Percentiles rank a stretch among this genome's conserved stretches.
These are phyloP conservation scores for Spatula versicolor DNA, from an alignment of 2,797 vertebrate genomes.

Conservation along the genomic window DNA sequence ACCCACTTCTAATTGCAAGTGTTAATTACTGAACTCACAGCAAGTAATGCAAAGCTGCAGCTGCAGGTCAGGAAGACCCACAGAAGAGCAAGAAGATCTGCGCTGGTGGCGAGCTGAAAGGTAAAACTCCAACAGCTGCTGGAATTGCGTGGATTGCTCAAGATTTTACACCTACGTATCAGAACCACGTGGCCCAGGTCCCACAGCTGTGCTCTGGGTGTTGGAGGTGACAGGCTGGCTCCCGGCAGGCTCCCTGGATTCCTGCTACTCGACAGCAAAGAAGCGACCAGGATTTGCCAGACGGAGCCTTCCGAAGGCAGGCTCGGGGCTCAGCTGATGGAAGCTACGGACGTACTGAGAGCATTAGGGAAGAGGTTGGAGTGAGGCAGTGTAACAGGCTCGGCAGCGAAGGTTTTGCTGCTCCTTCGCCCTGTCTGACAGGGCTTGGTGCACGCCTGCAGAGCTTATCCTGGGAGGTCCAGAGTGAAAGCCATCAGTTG, in stretches of 20 bases:
- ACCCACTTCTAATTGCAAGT: not conserved
- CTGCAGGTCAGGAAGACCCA: not conserved
- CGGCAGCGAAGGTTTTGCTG: not conserved
- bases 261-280: not conserved
- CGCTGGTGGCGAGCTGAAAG: not conserved
- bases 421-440: not conserved
- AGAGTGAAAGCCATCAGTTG: not conserved
- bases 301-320: not conserved
- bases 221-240: accelerated
- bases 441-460: not conserved
- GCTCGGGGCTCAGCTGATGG: not conserved
- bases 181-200: accelerated
- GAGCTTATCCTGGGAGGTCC: not conserved
- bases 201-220: not conserved
- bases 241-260: not conserved
- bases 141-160: accelerated
- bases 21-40: accelerated
- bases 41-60: not conserved
- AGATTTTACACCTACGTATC: accelerated
- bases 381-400: accelerated
- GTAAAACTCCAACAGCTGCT: not conserved
- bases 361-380: accelerated
- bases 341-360: accelerated
- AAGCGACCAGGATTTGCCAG: not conserved
- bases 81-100: not conserved